Evolutionary conservation across 2,113 vertebrate species (phyloP), one percentile per base, ranked within the genome.

Genomic region (Atlantisia rogersi): DNA sequence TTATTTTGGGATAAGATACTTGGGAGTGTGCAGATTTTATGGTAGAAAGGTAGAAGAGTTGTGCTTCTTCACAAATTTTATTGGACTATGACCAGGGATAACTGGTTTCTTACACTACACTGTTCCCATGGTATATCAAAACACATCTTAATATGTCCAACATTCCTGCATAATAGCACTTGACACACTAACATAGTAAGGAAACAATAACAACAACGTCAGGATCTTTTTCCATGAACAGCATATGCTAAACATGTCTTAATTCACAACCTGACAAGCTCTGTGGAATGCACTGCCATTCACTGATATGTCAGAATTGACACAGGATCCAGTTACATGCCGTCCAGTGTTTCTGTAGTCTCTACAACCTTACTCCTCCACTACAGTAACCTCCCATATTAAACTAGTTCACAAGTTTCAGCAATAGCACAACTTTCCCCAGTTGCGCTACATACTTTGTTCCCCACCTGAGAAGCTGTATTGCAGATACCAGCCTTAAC

Each of bases 311-410:
- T 40, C 44, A 63, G 40, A 74, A 15, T 2, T 48, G 11, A 64
- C 12, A 53, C 0, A 42, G 19, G 29, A 59, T 53, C 78, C 62
- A 53, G 11, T 40, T 60, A 40, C 0, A 0, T 73, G 28, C 18
- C 76, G n/a, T 20, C 46, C 73, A 29, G 24, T 40, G 10, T 62
- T 87, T 65, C 46, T 58, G 55, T 21, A 74, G 17, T 70, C 88
- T 91, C 42, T 42, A 92, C 21, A 52, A 19, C 9, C n/a, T 59
- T 59, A 62, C 17, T 58, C 18, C 20, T 67, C 24, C 28, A 29
- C 24, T 13, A 78, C 26, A 10, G 17, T 40, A 25, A 59, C 93
- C 68, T 71, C 79, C 58, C 73, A 64, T 11, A 42, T 8, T 73
- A 25, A 91, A 65, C 10, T 21, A 40, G n/a, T 70, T 53, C 13